These are phyloP conservation scores for Acinonyx jubatus DNA, from an alignment of 2,113 vertebrate species.

Conservation along the genomic window DNA sequence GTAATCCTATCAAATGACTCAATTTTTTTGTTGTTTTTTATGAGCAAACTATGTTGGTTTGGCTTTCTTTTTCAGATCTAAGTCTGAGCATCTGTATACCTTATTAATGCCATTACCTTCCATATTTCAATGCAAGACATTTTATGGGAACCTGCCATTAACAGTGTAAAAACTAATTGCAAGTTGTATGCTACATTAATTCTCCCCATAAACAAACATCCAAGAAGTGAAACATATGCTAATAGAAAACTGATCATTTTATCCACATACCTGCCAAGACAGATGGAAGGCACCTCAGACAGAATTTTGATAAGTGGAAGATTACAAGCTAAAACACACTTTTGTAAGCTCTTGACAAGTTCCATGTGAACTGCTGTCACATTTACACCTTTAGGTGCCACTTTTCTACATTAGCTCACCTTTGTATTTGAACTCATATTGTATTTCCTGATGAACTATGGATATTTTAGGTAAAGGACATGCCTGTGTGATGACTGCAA, in stretches of 20 bases:
- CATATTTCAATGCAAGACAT: slow-evolving; percentile 12
- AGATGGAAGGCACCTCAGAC: background rate
- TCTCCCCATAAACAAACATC: slow-evolving; percentile 62
- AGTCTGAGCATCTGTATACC: background rate
- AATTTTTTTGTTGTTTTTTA: background rate
- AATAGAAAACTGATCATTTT: slow-evolving; percentile 57
- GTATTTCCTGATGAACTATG: background rate
- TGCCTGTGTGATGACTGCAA: background rate
- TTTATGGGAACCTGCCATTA: slow-evolving; percentile 64
- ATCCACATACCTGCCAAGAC: slow-evolving; percentile 34
- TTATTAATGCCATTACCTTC: background rate
- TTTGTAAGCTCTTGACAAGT: background rate
- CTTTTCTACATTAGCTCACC: background rate
- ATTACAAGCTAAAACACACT: background rate
- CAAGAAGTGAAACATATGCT: slow-evolving; percentile 59
- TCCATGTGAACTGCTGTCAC: background rate
- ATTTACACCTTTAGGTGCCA: background rate
- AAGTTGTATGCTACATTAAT: slow-evolving; percentile 62
- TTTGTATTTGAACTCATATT: background rate
- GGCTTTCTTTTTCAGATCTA: background rate
- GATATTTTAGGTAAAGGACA: background rate
- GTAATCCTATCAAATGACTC: background rate
- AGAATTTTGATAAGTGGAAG: background rate
- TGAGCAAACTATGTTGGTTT: background rate
- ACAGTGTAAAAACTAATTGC: slow-evolving; percentile 57